These are phyloP conservation scores for Tachina grossa DNA, from an alignment of 2,888 invertebrate genomes.

Conservation along the genomic window DNA sequence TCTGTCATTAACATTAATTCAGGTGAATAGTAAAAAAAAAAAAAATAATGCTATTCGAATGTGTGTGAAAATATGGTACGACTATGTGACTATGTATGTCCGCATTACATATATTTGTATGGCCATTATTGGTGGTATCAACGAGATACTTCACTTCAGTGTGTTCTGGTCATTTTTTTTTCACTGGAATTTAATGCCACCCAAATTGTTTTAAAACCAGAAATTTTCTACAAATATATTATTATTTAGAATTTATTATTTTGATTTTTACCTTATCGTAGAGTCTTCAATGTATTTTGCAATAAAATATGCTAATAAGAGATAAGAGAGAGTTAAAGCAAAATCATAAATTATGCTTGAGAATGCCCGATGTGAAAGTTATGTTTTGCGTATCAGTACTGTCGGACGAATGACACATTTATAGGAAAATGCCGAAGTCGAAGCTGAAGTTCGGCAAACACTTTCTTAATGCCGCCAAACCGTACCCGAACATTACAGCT, in stretches of 20 bases:
- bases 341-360: no score
- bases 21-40: constrained; percentile 45
- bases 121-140: constrained; percentile 33
- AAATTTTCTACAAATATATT: constrained; percentile 26
- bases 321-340: no score
- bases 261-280: no score
- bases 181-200: constrained; percentile 64
- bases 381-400: no score
- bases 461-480: no score
- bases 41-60: background rate
- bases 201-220: constrained; percentile 36
- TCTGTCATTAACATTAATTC: constrained; percentile 23
- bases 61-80: constrained; percentile 43
- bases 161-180: constrained; percentile 35
- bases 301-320: no score
- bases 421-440: no score
- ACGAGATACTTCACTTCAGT: constrained; percentile 8
- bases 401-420: no score
- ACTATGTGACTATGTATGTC: constrained; percentile 17
- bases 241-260: background rate
- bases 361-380: no score
- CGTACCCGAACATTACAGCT: no score
- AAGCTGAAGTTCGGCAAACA: no score
- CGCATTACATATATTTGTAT: constrained; percentile 30
- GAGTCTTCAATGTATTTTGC: no score